These are phyloP conservation scores for Pristis pectinata DNA, from an alignment of 2,797 vertebrate species.

Conservation along the genomic window DNA sequence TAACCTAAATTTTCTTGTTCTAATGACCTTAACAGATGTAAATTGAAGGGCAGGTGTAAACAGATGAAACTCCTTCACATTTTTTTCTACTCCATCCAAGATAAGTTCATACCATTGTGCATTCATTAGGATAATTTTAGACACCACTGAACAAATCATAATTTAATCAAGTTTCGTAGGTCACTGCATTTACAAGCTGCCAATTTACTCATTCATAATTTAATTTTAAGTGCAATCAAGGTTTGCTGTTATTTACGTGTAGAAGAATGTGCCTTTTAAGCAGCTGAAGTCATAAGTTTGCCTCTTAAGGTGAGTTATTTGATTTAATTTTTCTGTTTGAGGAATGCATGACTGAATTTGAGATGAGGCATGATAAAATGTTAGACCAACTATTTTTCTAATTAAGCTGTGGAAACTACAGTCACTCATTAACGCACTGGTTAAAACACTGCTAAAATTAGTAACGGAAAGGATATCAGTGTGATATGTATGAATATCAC, in stretches of 20 bases:
- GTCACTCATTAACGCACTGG: not conserved
- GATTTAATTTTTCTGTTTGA: not conserved
- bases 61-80: not conserved
- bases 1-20: not conserved
- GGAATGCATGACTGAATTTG: not conserved
- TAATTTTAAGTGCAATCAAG: not conserved
- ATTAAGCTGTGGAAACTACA: not conserved
- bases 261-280: not conserved
- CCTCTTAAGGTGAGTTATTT: slow-evolving; percentile 18
- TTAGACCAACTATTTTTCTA: not conserved
- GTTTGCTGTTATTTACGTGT: not conserved
- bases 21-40: not conserved
- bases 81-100: not conserved
- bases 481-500: no score
- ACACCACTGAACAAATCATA: no score
- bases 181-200: not conserved
- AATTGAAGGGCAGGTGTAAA: not conserved
- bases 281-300: not conserved
- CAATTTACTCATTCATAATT: not conserved
- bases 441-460: not conserved
- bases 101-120: not conserved
- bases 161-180: no score
- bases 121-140: not conserved
- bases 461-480: no score
- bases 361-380: no score